Conservation (phyloP, 2,113 vertebrate species). For the Rhizomys pruinosus region DNA sequence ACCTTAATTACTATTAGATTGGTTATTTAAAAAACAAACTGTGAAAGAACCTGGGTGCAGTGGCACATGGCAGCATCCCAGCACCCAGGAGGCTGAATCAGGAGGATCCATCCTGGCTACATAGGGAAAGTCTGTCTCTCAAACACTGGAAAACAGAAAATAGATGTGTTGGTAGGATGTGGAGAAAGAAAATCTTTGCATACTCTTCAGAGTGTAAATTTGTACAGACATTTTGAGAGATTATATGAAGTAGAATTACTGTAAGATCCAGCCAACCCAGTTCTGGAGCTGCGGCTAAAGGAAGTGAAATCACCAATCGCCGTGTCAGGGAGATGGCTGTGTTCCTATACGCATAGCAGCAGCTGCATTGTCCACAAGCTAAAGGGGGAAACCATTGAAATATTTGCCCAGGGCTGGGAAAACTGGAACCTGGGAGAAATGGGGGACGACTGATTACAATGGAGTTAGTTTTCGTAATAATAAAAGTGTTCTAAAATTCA, state of each 20-base stretch:
- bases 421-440: not conserved
- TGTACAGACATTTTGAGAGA: not conserved
- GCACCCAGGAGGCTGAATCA: not conserved
- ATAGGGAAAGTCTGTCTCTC: not conserved
- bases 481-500: constrained; percentile 7
- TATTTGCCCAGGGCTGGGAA: not conserved
- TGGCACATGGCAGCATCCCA: too few species aligned
- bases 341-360: too few species aligned
- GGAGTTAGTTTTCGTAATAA: not conserved
- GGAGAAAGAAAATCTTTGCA: not conserved
- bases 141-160: not conserved
- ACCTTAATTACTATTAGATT: not conserved
- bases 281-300: not conserved
- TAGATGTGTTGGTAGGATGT: not conserved
- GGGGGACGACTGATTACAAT: not conserved
- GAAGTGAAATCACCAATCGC: not conserved
- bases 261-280: not conserved
- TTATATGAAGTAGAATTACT: not conserved
- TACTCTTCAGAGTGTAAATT: not conserved
- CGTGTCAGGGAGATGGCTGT: not conserved
- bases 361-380: not conserved
- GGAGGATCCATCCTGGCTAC: not conserved
- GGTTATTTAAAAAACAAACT: not conserved
- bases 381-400: not conserved
- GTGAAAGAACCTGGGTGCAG: not conserved